phyloP scores from a whole-genome alignment of 2,888 invertebrate species.

The Campoplex capitator region DNA sequence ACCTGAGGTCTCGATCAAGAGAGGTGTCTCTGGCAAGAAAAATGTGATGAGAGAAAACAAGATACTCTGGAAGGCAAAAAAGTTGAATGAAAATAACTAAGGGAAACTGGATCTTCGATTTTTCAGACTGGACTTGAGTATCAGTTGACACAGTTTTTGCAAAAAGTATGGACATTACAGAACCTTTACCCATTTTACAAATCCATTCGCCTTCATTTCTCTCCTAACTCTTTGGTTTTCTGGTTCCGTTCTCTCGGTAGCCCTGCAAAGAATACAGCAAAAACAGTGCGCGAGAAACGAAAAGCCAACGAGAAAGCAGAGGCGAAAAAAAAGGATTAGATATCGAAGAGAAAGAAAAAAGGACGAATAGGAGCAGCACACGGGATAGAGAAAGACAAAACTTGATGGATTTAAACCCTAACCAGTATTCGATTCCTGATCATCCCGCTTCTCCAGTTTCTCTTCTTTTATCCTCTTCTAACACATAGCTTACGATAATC shows the following conservation, averaged over 20 bases:
- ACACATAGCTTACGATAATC: constrained; percentile 77
- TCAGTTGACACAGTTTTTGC: constrained; percentile 45
- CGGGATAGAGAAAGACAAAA: constrained; percentile 59
- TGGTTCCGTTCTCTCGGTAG: constrained; percentile 12
- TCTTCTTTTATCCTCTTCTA: constrained; percentile 30
- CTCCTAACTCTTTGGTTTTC: neutral
- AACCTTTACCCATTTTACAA: constrained; percentile 12
- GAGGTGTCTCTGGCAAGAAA: constrained; percentile 22
- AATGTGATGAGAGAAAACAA: constrained; percentile 14
- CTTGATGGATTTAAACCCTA: constrained; percentile 82
- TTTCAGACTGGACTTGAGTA: constrained; percentile 44
- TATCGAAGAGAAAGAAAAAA: constrained; percentile 53
- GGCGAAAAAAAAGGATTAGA: constrained; percentile 14
- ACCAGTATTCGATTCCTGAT: constrained; percentile 81
- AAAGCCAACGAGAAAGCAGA: constrained; percentile 12
- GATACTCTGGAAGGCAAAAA: neutral
- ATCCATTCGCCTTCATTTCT: constrained; percentile 15
- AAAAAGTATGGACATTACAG: constrained; percentile 24
- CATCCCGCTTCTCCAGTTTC: constrained; percentile 61
- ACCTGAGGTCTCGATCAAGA: constrained; percentile 44
- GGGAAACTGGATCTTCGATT: constrained; percentile 41
- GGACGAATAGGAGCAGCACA: constrained; percentile 52
- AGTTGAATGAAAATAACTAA: neutral
- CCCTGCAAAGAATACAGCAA: constrained; percentile 8
- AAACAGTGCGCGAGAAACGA: constrained; percentile 30